A percentile compares a stretch with the other conserved stretches of the same genome.
These are phyloP conservation scores for human DNA, from an alignment of 2,113 vertebrate genomes.

Conservation along the genomic window DNA sequence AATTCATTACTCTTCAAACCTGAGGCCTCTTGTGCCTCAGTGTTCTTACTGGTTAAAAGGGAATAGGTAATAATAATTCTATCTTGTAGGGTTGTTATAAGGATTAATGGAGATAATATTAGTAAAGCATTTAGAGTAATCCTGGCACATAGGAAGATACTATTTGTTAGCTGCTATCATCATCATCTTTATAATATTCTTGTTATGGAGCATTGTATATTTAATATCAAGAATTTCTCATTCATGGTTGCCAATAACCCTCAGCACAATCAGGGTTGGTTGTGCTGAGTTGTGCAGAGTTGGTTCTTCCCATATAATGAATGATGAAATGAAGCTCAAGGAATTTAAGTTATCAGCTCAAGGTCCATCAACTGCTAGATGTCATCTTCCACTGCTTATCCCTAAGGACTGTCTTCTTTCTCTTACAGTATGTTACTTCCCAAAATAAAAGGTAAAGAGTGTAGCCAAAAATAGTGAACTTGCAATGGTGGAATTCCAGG, in stretches of 20 bases:
- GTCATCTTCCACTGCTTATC: not conserved
- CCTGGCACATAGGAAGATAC: not conserved
- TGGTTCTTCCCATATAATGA: not conserved
- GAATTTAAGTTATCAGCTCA: not conserved
- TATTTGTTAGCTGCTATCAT: not conserved
- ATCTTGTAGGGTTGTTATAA: not conserved
- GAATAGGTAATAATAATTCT: not conserved
- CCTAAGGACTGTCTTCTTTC: not conserved
- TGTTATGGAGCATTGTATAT: not conserved
- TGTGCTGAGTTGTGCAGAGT: too few relatives aligned
- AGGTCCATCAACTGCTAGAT: not conserved
- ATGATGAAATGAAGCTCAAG: not conserved
- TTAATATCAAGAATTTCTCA: not conserved
- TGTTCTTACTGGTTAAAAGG: not conserved
- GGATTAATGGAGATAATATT: not conserved
- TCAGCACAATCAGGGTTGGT: not conserved
- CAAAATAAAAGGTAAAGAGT: not conserved
- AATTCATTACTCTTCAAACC: not conserved
- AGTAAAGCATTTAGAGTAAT: not conserved
- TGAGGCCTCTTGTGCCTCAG: not conserved
- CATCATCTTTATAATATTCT: not conserved
- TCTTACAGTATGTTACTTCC: not conserved
- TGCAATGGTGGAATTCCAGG: not conserved
- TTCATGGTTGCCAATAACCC: not conserved
- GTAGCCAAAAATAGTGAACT: not conserved